These are phyloP conservation scores for Acanthurus leucopareius DNA, from an alignment of 2,797 vertebrate species.

Conservation along the genomic window DNA sequence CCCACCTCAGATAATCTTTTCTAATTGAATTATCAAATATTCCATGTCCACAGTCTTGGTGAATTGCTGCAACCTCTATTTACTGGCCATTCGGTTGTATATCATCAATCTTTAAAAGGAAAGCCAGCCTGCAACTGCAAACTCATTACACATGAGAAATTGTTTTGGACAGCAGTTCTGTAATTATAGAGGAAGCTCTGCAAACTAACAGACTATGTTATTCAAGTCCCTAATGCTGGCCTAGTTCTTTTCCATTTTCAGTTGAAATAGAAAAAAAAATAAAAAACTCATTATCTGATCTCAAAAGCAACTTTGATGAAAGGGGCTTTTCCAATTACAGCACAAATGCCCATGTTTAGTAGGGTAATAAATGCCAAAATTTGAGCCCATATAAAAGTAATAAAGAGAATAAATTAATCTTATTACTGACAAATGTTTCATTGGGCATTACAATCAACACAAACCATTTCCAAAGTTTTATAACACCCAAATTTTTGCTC, in stretches of 20 bases:
- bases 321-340: not conserved
- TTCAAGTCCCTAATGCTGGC: not conserved
- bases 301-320: not conserved
- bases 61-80: constrained; percentile 11
- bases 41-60: not conserved
- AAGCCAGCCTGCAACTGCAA: constrained; percentile 30
- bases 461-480: no score
- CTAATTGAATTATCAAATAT: constrained; percentile 39
- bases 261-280: constrained; percentile 9
- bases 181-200: constrained; percentile 65
- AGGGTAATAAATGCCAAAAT: not conserved
- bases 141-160: constrained; percentile 51
- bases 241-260: constrained; percentile 20
- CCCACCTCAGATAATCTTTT: constrained; percentile 50
- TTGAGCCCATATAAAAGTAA: no score
- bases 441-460: not conserved
- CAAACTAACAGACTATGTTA: constrained; percentile 28
- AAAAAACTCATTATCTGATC: not conserved
- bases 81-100: constrained; percentile 19
- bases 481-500: not conserved
- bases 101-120: constrained; percentile 57
- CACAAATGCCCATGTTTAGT: not conserved
- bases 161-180: constrained; percentile 53
- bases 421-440: not conserved
- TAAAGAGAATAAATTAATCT: not conserved